Conservation (phyloP, 2,888 invertebrate species). For the Conomelus anceps region DNA sequence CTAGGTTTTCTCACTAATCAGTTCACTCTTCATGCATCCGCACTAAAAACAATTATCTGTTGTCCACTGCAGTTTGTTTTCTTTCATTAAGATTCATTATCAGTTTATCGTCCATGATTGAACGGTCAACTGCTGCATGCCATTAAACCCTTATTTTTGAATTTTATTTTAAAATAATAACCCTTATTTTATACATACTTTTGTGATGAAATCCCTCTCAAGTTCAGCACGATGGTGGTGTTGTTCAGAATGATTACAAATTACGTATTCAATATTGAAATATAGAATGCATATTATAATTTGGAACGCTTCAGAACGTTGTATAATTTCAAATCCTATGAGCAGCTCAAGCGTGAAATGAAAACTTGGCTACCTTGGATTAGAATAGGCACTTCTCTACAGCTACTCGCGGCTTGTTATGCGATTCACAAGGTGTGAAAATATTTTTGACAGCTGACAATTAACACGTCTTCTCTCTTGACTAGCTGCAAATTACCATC, state of each 20-base stretch:
- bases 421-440: not conserved
- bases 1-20: too few relatives aligned
- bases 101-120: too few relatives aligned
- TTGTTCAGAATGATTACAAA: too few relatives aligned
- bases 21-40: too few relatives aligned
- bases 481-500: not conserved
- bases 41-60: too few relatives aligned
- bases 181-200: too few relatives aligned
- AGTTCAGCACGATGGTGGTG: not conserved
- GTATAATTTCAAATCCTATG: not conserved
- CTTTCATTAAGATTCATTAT: too few relatives aligned
- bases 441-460: not conserved
- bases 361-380: not conserved
- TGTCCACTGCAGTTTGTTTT: too few relatives aligned
- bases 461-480: not conserved
- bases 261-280: not conserved
- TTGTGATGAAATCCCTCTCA: not conserved
- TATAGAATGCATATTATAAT: not conserved
- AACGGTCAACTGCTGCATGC: too few relatives aligned
- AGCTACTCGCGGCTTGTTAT: not conserved
- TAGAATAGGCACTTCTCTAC: not conserved
- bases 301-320: not conserved
- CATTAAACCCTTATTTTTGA: too few relatives aligned
- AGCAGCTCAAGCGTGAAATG: not conserved
- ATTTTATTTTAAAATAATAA: too few relatives aligned